Evolutionary conservation across 1,140 invertebrate genomes (phyloP).

Genomic region (Portunus trituberculatus): DNA sequence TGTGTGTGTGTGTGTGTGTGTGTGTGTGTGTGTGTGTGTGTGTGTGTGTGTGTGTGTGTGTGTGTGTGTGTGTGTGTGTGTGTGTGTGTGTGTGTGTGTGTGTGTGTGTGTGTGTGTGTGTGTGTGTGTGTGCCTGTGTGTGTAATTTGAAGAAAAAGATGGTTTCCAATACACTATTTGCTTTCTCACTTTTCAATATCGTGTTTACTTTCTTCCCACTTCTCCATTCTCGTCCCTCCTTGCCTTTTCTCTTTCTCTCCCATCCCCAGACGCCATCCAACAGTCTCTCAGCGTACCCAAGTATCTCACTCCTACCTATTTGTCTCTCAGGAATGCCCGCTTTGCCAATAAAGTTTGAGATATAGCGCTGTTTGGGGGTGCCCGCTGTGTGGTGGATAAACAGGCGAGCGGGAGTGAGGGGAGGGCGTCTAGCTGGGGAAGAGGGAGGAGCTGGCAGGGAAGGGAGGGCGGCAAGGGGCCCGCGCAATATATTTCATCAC

Average conservation of each 20-base stretch:
- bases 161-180: not conserved
- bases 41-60: conserved; percentile 30
- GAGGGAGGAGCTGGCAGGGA: not conserved
- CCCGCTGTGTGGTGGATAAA: conserved; percentile 61
- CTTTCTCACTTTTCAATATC: not conserved
- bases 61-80: not conserved
- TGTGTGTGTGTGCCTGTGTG: not conserved
- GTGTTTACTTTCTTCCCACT: not conserved
- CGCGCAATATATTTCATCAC: conserved; percentile 4
- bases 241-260: not conserved
- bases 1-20: conserved; percentile 5
- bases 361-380: conserved; percentile 63
- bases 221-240: not conserved
- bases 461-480: not conserved
- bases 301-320: conserved; percentile 67
- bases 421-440: not conserved
- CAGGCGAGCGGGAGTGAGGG: not conserved
- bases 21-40: conserved; percentile 5
- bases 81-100: conserved; percentile 33
- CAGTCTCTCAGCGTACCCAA: conserved; percentile 53
- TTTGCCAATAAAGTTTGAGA: conserved; percentile 66
- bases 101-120: conserved; percentile 26
- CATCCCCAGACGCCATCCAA: not conserved
- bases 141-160: not conserved
- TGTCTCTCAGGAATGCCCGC: conserved; percentile 60